A percentile compares a stretch with the other conserved stretches of the same genome.
Evolutionary conservation across 2,888 invertebrate genomes (phyloP).

Genomic region (Phalera bucephala): DNA sequence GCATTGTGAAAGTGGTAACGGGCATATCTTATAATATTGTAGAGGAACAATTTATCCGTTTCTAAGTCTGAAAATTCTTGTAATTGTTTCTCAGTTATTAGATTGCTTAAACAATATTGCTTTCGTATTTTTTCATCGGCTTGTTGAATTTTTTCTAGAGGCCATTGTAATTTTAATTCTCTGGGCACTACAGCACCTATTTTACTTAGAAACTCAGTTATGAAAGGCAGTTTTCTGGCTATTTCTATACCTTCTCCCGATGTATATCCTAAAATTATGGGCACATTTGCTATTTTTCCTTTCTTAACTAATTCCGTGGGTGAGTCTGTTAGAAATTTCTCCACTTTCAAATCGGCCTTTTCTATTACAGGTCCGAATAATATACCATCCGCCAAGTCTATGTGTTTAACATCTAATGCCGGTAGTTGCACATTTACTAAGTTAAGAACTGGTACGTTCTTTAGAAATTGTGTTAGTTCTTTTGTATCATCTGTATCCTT

Average conservation of each 20-base stretch:
- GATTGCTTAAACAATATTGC: constrained; percentile 57
- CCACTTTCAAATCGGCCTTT: constrained; percentile 45
- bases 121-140: constrained; percentile 56
- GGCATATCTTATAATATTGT: constrained; percentile 63
- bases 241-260: constrained; percentile 75
- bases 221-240: constrained; percentile 48
- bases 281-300: constrained; percentile 56
- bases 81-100: constrained; percentile 44
- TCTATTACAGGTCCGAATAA: constrained; percentile 73
- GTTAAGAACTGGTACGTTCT: constrained; percentile 47
- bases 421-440: constrained; percentile 64
- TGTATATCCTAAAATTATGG: constrained; percentile 68
- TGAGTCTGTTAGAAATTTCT: constrained; percentile 56
- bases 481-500: constrained; percentile 59
- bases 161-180: constrained; percentile 61
- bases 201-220: constrained; percentile 38
- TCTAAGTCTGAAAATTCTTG: constrained; percentile 56
- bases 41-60: constrained; percentile 60
- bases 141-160: constrained; percentile 39
- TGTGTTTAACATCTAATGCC: constrained; percentile 39
- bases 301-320: constrained; percentile 51
- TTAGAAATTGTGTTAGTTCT: constrained; percentile 61
- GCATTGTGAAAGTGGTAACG: constrained; percentile 45
- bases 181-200: constrained; percentile 64
- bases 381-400: constrained; percentile 59